Base-by-base conservation (phyloP, 2,888 invertebrate genomes). In the Meganola albula region DNA sequence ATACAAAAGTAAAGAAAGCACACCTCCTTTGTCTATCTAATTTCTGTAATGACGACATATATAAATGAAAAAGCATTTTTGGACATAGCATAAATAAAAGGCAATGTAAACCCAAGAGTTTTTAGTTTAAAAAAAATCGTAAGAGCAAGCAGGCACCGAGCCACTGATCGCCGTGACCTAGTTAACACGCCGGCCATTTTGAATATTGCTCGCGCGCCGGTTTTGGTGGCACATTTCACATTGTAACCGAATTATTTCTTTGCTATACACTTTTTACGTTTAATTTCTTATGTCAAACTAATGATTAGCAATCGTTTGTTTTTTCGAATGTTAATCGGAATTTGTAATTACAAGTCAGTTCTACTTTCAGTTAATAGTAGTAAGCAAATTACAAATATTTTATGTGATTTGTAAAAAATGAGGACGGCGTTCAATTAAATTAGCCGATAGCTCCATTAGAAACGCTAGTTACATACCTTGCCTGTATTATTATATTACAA, bases 151-250 rank as follows among this genome's bases (percentile, higher is more conserved):
- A 51, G 55, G 54, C 54, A 57, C 55, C 44, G 47, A 60, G 52
- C 40, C 54, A 53, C 56, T 53, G 65, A 51, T 72, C 65, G 63
- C 75, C 74, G 65, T 75, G 75, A 75, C 75, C 75, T 48, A 75
- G 66, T 62, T 74, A 50, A 44, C 25, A 22, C 48, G 59, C 51
- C 69, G 55, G 74, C 74, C 74, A 74, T 75, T 64, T 74, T 67
- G 72, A 56, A 61, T 61, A 62, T 63, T 57, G 73, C 72, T 66
- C 64, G 59, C 57, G 64, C 73, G 68, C 60, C 63, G 59, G 51
- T 60, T 68, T 68, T 63, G 66, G 69, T 65, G 67, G 62, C 61
- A 62, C 68, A 71, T 74, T 73, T 72, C 71, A 65, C 66, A 63
- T 62, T 56, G 53, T 63, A 56, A 46, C 40, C 40, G 53, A 52